Percentiles rank a stretch among this genome's conserved stretches.
These are phyloP conservation scores for Halichoerus grypus DNA, from an alignment of 2,113 vertebrate genomes.

Conservation along the genomic window DNA sequence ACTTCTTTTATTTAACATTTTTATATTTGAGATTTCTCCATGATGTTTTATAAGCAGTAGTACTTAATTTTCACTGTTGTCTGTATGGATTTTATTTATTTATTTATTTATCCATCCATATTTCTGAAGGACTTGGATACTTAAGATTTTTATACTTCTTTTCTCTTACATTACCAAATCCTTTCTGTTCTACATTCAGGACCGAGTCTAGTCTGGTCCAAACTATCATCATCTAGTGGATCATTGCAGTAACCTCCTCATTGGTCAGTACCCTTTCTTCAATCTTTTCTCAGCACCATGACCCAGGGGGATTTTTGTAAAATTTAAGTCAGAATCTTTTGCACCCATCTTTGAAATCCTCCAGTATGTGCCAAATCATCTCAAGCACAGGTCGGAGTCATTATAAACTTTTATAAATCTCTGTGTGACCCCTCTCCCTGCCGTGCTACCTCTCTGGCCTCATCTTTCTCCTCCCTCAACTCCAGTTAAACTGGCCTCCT, in stretches of 20 bases:
- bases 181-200: neutral
- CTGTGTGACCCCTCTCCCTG: accelerated
- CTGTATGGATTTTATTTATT: neutral
- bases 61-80: neutral
- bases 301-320: neutral
- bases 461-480: neutral
- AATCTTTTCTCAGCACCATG: neutral
- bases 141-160: neutral
- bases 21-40: neutral
- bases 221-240: neutral
- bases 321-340: neutral
- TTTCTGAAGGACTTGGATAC: neutral
- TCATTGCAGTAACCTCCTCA: neutral
- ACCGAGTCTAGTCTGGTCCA: neutral
- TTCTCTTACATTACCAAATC: neutral
- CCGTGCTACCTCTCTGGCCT: neutral
- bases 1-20: neutral
- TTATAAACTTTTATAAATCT: neutral
- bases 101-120: neutral
- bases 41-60: neutral
- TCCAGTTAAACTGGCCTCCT: neutral
- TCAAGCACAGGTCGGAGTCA: neutral
- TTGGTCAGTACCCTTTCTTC: neutral
- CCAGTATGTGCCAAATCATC: neutral
- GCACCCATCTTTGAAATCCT: neutral